phyloP scores from a whole-genome alignment of 2,888 invertebrate genomes.

The Pharmacophagus antenor region DNA sequence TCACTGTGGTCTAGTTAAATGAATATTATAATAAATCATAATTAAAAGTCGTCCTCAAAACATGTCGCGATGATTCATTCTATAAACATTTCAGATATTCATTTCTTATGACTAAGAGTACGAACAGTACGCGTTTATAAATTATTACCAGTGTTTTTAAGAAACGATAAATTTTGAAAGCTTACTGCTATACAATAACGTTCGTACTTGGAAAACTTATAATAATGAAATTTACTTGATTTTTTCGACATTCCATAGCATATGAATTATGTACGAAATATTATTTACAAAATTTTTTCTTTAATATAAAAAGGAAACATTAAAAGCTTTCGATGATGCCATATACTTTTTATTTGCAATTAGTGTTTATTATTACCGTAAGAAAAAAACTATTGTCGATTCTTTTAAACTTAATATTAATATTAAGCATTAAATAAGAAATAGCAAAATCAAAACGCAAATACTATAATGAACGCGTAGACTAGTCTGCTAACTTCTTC shows the following conservation, averaged over 20 bases:
- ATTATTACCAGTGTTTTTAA: constrained; percentile 33
- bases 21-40: neutral
- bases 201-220: constrained; percentile 17
- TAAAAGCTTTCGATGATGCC: no score
- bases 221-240: neutral
- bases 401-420: neutral
- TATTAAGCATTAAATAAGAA: neutral
- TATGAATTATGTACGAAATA: neutral
- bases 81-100: constrained; percentile 62
- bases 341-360: neutral
- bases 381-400: neutral
- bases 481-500: constrained; percentile 44
- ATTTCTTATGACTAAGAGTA: constrained; percentile 66
- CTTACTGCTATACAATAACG: constrained; percentile 4
- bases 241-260: neutral
- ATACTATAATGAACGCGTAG: constrained; percentile 7
- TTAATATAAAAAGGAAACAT: no score
- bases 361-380: neutral
- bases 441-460: neutral
- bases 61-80: constrained; percentile 57
- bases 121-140: constrained; percentile 42
- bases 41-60: constrained; percentile 11
- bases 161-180: constrained; percentile 30
- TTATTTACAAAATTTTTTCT: no score
- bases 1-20: no score